Evolutionary conservation across 1,140 invertebrate genomes (phyloP), one percentile per base, ranked within the genome.

Genomic region (Galleria mellonella): DNA sequence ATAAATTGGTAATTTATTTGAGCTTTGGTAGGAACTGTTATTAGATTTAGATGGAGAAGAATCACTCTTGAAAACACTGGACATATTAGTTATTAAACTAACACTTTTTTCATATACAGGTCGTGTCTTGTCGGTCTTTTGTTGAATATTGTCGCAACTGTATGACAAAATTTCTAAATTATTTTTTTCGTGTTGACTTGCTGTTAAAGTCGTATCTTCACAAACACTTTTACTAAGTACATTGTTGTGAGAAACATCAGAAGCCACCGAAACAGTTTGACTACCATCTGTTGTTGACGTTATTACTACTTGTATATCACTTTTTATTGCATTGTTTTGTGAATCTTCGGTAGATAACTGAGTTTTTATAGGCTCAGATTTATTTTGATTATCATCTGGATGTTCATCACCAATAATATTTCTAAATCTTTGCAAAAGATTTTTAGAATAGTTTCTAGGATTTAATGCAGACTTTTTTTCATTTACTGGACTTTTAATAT

Each of bases 1-100:
- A 67, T 94, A 94, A 43, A 88, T 77, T 2, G 87, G 86, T 27
- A 87, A 51, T 69, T 88, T 88, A 47, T 88, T 82, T 46, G 86
- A 67, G 51, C 75, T 79, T 66, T 90, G 81, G 39, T 79, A 72
- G n/a, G 83, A 86, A 63, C 66, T 83, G 56, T 76, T 73, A 30
- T 72, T 82, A 6, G 75, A 81, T 65, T 72, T 85, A 32, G 62
- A 69, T 14, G 72, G 78, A 5, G 77, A 81, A 3, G 68, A 60
- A 12, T 50, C 69, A 41, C 59, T 38, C 8, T 32, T 49, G 10
- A 67, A 39, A 0, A 61, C 68, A 46, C 60, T 77, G 4, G 77
- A 57, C 30, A 72, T 58, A 40, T 52, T 76, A 12, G 78, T 70
- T 4, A 81, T 57, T 65, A 83, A 68, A 14, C 79, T 85, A 9